Evolutionary conservation across 2,888 invertebrate species (phyloP).

Genomic region (Acrobasis consociella): DNA sequence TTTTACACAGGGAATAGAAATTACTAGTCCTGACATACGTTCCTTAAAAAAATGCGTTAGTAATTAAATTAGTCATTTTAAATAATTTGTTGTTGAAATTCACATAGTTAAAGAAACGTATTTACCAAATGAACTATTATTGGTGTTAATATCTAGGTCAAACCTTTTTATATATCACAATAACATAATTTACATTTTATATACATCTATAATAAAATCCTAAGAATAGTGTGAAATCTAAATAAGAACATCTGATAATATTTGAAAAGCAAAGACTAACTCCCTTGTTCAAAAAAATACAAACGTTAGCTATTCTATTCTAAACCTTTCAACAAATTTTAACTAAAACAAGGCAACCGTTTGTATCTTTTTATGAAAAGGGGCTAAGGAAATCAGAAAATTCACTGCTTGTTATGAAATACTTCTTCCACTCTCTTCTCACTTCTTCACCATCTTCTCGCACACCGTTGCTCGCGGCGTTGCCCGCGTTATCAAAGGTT

Average conservation of each 20-base stretch:
- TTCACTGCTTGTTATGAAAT: background rate
- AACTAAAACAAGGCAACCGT: too few relatives aligned
- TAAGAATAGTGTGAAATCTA: background rate
- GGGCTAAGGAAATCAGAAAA: too few relatives aligned
- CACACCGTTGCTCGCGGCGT: too few relatives aligned
- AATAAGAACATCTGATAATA: background rate
- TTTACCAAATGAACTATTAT: background rate
- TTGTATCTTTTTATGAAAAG: too few relatives aligned
- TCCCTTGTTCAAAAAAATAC: too few relatives aligned
- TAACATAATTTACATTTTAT: background rate
- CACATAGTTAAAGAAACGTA: background rate
- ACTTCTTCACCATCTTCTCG: too few relatives aligned
- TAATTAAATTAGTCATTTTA: background rate
- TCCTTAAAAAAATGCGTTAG: background rate
- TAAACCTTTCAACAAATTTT: too few relatives aligned
- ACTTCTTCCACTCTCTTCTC: too few relatives aligned
- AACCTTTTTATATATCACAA: background rate
- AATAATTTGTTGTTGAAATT: background rate
- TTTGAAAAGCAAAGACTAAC: background rate
- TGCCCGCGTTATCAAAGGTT: too few relatives aligned
- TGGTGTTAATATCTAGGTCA: background rate
- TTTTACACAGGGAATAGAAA: background rate
- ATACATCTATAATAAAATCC: background rate
- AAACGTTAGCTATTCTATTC: too few relatives aligned
- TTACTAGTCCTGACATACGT: background rate